Percentiles rank a stretch among this genome's conserved stretches.
phyloP scores from a whole-genome alignment of 2,888 invertebrate genomes.

The Ormyrus rosae region DNA sequence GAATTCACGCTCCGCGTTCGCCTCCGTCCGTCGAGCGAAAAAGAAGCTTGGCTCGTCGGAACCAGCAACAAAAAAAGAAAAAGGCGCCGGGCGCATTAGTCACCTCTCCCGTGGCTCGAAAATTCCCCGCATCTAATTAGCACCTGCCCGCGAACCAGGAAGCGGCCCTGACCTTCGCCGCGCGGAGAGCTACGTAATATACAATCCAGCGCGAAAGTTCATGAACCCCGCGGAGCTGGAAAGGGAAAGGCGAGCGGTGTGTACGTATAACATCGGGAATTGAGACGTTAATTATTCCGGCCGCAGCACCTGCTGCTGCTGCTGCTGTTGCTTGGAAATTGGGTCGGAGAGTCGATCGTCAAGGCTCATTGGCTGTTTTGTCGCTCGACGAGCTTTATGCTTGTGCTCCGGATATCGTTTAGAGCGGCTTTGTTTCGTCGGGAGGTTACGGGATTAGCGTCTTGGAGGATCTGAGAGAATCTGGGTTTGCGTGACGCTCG shows the following conservation, averaged over 20 bases:
- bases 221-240: slow-evolving; percentile 17
- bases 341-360: too few species aligned
- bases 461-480: too few species aligned
- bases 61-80: not conserved
- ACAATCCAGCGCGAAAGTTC: slow-evolving; percentile 26
- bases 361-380: too few species aligned
- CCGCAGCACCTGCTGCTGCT: not conserved
- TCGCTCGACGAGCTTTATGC: too few species aligned
- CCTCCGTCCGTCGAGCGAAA: not conserved
- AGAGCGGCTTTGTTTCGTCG: too few species aligned
- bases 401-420: too few species aligned
- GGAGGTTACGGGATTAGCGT: too few species aligned
- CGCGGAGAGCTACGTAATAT: not conserved
- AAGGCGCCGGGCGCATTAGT: not conserved
- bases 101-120: not conserved
- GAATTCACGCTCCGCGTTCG: too few species aligned
- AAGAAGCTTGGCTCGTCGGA: not conserved
- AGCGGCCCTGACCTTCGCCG: slow-evolving; percentile 24
- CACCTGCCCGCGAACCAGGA: not conserved
- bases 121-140: slow-evolving; percentile 14
- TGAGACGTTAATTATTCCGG: slow-evolving; percentile 26
- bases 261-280: not conserved
- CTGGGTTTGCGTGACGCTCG: too few species aligned
- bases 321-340: too few species aligned
- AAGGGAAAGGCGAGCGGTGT: slow-evolving; percentile 9